These are phyloP conservation scores for Cettia cetti DNA, from an alignment of 2,113 vertebrate genomes.

Conservation along the genomic window DNA sequence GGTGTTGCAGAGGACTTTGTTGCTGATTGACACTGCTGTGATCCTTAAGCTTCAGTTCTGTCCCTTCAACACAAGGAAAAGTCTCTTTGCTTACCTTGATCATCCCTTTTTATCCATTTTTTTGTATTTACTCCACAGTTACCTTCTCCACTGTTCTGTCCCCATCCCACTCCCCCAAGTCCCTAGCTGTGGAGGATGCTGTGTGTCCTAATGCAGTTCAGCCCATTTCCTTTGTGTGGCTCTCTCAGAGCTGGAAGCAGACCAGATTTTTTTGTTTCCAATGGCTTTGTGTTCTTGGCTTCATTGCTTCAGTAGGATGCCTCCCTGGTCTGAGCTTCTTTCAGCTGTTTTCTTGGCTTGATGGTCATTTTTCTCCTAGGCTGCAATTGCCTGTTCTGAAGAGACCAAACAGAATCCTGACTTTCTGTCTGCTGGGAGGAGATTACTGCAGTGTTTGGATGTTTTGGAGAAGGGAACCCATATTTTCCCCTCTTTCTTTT, in stretches of 20 bases:
- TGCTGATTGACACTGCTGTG: not conserved
- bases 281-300: not conserved
- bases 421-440: not conserved
- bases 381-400: not conserved
- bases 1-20: not conserved
- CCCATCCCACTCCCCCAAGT: not conserved
- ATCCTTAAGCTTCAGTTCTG: not conserved
- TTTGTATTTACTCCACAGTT: not conserved
- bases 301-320: not conserved
- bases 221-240: not conserved
- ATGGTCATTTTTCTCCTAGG: not conserved
- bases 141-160: not conserved
- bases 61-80: not conserved
- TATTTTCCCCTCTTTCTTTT: not conserved
- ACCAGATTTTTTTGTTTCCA: not conserved
- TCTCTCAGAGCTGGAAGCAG: not conserved
- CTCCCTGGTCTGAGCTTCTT: not conserved
- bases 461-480: not conserved
- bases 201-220: not conserved
- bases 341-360: not conserved
- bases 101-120: not conserved
- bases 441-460: not conserved
- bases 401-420: not conserved
- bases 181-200: accelerated
- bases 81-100: not conserved